Base-by-base conservation (phyloP, 2,113 vertebrate genomes). In the Menidia beryllina region DNA sequence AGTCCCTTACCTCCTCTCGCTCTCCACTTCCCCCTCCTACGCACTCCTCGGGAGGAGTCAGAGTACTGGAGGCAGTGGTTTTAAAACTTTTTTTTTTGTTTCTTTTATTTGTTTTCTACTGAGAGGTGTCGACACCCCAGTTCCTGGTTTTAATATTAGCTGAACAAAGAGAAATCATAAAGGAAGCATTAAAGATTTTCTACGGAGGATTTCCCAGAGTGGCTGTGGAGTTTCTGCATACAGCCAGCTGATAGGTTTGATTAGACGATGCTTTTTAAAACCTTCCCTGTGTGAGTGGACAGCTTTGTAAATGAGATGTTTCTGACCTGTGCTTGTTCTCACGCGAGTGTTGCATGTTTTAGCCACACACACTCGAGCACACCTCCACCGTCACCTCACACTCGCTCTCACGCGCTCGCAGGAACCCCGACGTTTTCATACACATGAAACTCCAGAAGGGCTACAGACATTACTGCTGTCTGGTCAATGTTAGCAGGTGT, bases 41-140 rank as follows among this genome's bases (percentile, higher is more conserved):
- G 82, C 67, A 67, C 89, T 88, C 84, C 79, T 90, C 89, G 74
- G 91, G 91, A 92, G 88, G 91, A 82, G 77, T 77, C 84, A 38
- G 82, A 88, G 70, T 38, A 10, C 50, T 56, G 81, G 73, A 63
- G 52, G 17, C 50, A 34, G 72, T 58, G 84, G 74, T 88, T 91
- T 87, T 88, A 84, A 88, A 85, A 84, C 73, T 77, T 34, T 27
- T 76, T 90, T 90, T 84, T 79, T 67, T 85, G 85, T 75, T 79
- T 86, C 69, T 85, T 86, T 86, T 82, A 80, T 91, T 83, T 91
- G 73, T 90, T 91, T 91, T 91, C 65, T 72, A 86, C 83, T 83
- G 84, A 48, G 85, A 25, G 89, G 91, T 92, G 89, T 91, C 84
- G 86, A 88, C 88, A 86, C 87, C 82, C 81, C 81, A 73, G 69